Evolutionary conservation across 2,797 vertebrate genomes (phyloP).

Genomic region (Aeoliscus strigatus): DNA sequence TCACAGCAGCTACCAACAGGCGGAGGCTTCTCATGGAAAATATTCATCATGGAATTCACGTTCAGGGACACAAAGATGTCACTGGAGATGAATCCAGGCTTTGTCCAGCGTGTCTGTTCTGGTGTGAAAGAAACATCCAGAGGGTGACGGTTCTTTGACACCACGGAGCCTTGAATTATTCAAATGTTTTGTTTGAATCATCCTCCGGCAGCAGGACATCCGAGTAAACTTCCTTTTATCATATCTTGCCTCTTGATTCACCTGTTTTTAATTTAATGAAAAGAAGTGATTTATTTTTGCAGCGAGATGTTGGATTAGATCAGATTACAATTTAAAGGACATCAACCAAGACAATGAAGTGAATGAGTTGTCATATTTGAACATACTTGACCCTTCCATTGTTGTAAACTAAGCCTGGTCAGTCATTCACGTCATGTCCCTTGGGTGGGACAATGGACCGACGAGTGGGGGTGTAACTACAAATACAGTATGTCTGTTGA

Average conservation of each 20-base stretch:
- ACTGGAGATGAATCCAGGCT: constrained; percentile 22
- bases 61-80: not conserved
- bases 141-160: constrained; percentile 37
- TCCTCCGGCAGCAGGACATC: constrained; percentile 2
- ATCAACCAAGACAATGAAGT: constrained; percentile 1
- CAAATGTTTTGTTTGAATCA: constrained; percentile 47
- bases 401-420: constrained; percentile 53
- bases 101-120: constrained; percentile 14
- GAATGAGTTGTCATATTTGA: not conserved
- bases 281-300: too few relatives aligned
- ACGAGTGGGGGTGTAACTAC: not conserved
- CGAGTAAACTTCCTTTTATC: not conserved
- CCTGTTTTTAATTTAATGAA: too few relatives aligned
- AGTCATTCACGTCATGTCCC: constrained; percentile 51
- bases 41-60: not conserved
- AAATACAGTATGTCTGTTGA: not conserved
- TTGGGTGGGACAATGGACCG: not conserved
- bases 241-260: not conserved
- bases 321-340: too few relatives aligned
- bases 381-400: too few relatives aligned
- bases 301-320: too few relatives aligned
- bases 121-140: constrained; percentile 27
- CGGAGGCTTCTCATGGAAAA: not conserved
- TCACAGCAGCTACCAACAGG: not conserved
- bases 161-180: constrained; percentile 58